phyloP scores from a whole-genome alignment of 1,140 invertebrate species.

The Zaprionus inermis region DNA sequence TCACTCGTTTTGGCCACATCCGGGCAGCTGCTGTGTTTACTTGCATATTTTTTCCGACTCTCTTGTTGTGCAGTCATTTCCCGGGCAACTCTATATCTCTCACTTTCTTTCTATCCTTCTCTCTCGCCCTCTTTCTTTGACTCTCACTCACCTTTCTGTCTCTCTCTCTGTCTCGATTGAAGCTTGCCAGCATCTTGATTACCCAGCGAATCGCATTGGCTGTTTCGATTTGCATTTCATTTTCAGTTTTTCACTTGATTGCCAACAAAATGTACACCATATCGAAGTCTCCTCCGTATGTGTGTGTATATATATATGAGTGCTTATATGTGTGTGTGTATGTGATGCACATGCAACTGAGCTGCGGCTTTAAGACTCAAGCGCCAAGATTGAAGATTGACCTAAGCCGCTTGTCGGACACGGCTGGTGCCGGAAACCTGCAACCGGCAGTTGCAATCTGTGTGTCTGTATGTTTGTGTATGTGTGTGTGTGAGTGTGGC shows the following conservation, averaged over 20 bases:
- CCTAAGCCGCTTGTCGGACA: conserved; percentile 28
- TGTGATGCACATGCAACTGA: not conserved
- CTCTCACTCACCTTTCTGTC: conserved; percentile 5
- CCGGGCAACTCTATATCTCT: conserved; percentile 17
- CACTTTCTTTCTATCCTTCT: not conserved
- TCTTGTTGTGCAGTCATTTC: conserved; percentile 54
- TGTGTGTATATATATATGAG: not conserved
- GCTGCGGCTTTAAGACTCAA: conserved; percentile 20
- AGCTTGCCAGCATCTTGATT: conserved; percentile 31
- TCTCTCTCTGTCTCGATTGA: conserved; percentile 14
- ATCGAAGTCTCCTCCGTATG: not conserved
- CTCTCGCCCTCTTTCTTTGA: no score
- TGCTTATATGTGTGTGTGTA: not conserved
- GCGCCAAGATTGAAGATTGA: conserved; percentile 17
- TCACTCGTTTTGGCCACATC: conserved; percentile 4
- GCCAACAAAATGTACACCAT: conserved; percentile 20
- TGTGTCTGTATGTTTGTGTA: conserved; percentile 7
- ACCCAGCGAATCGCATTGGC: conserved; percentile 47
- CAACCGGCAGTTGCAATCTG: not conserved
- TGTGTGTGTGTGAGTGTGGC: conserved; percentile 54
- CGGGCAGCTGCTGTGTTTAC: conserved; percentile 44
- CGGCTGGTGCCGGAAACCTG: conserved; percentile 1
- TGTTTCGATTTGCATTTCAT: conserved; percentile 73
- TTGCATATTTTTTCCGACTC: conserved; percentile 49
- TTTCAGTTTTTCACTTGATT: conserved; percentile 53